phyloP scores from a whole-genome alignment of 2,113 vertebrate genomes.

The Pteruthius melanotis region DNA sequence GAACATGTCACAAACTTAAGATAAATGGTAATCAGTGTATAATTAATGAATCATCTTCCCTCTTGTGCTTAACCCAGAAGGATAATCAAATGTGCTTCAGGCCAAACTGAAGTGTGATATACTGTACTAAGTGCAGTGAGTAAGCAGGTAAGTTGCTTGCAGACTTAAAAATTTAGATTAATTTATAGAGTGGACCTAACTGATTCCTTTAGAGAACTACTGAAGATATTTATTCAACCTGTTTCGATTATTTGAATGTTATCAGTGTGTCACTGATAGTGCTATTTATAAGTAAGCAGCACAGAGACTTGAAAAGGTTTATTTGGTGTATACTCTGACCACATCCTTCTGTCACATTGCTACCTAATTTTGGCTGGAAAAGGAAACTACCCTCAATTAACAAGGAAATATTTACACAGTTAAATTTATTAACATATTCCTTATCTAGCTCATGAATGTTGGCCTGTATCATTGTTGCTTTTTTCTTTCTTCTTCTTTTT shows the following conservation, averaged over 20 bases:
- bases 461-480: background rate
- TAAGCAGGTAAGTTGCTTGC: background rate
- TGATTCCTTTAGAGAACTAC: background rate
- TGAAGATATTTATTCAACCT: background rate
- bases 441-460: background rate
- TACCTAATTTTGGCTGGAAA: background rate
- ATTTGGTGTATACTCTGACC: background rate
- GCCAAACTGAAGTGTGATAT: background rate
- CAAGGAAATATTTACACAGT: background rate
- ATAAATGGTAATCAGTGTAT: background rate
- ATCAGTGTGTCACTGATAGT: background rate
- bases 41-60: background rate
- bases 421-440: background rate
- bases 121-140: background rate
- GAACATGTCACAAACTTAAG: background rate
- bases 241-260: constrained; percentile 1
- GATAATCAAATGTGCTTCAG: background rate
- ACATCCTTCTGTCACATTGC: background rate
- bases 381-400: background rate
- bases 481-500: background rate
- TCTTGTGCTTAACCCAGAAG: background rate
- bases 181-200: background rate
- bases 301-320: background rate
- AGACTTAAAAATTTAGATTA: background rate
- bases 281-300: background rate